Evolutionary conservation across 1,140 invertebrate genomes (phyloP), one percentile per base, ranked within the genome.

Genomic region (Scaptomyza montana): DNA sequence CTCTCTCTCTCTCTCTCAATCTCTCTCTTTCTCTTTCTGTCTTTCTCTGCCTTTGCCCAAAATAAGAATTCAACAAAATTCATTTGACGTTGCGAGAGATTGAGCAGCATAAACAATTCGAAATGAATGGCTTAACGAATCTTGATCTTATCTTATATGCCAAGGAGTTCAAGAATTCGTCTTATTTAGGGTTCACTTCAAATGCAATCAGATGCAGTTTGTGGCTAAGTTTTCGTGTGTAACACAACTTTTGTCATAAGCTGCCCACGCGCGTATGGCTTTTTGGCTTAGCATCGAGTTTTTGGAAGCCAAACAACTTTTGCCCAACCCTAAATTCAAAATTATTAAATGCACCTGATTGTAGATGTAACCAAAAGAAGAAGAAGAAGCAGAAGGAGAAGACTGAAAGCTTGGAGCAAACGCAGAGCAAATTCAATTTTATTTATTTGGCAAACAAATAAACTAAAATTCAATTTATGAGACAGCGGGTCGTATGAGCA

Each of bases 361-460:
- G 49, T 59, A 36, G 46, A 33, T 36, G 33, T 9, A 63, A 13
- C 51, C 4, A 43, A 16, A 10, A 19, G 28, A 3, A 8, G 1
- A 7, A 41, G n/a, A 33, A 36, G 5, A 21, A 28, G n/a, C 2
- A 39, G 7, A 41, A 8, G 10, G 3, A 13, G 7, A 25, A 33
- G 30, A 6, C 1, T 2, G 30, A 33, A 33, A 6, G 7, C 30
- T 33, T 33, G 33, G 1, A 25, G 21, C 21, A 25, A 25, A 4
- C 21, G 21, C 21, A 10, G 28, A 33, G 21, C 12, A 33, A 63
- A 55, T 55, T 63, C 19, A 45, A 43, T 49, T 64, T 64, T 62
- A 64, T 56, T 77, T 80, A 74, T 80, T 77, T 59, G 74, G 43
- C 63, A 72, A 67, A 73, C 78, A 81, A 80, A 80, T 81, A 74